Conservation (phyloP, 2,888 invertebrate genomes). For the Andrena flavipes region DNA sequence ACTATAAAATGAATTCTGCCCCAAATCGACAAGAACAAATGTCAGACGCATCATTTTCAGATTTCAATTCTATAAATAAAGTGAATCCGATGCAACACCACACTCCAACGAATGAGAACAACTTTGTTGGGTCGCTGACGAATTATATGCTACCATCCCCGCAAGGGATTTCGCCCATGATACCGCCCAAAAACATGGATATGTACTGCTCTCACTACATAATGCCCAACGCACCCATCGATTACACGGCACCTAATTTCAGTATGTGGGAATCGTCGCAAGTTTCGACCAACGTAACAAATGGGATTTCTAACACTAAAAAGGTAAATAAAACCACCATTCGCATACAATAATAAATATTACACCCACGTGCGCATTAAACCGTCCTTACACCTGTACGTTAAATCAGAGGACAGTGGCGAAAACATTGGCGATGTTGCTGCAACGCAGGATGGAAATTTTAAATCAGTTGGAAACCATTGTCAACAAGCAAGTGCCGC, state of each 20-base stretch:
- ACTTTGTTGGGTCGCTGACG: conserved; percentile 79
- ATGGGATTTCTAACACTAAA: conserved; percentile 76
- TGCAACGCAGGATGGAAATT: conserved; percentile 88
- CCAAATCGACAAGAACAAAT: conserved; percentile 1
- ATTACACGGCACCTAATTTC: conserved; percentile 78
- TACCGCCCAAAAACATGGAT: conserved; percentile 78
- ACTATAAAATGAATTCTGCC: not conserved
- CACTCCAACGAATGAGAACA: conserved; percentile 76
- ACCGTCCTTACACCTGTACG: conserved; percentile 7
- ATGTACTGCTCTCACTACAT: conserved; percentile 82
- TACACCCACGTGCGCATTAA: not conserved
- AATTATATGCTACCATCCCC: conserved; percentile 79
- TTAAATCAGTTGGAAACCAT: conserved; percentile 88
- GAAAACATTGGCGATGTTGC: conserved; percentile 87
- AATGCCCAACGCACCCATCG: conserved; percentile 78
- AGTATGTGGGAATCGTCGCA: conserved; percentile 81
- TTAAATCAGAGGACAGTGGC: conserved; percentile 83
- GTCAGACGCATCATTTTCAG: conserved; percentile 59
- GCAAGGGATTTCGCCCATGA: conserved; percentile 76
- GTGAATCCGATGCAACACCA: conserved; percentile 76
- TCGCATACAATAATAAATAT: not conserved
- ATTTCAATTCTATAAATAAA: conserved; percentile 77
- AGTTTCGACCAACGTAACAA: conserved; percentile 74
- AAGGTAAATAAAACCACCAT: conserved; percentile 66
- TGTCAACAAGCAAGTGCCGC: conserved; percentile 83